A percentile compares a stretch with the other conserved stretches of the same genome.
phyloP scores from a whole-genome alignment of 1,140 invertebrate genomes.

The Drosophila saltans region DNA sequence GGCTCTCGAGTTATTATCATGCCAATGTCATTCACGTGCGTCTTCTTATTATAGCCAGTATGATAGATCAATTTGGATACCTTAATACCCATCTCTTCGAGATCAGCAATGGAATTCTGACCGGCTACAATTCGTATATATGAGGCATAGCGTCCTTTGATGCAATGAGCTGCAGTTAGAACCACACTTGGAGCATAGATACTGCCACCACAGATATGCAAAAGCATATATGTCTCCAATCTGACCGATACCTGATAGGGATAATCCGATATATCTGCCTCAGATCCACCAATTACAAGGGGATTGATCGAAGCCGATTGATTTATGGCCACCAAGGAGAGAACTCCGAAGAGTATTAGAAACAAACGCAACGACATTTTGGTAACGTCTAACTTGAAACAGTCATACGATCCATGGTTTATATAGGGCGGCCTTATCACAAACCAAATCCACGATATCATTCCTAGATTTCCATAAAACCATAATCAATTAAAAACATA shows the following conservation, averaged over 20 bases:
- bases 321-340: constrained; percentile 26
- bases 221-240: constrained; percentile 67
- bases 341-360: constrained; percentile 42
- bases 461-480: constrained; percentile 49
- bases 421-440: constrained; percentile 32
- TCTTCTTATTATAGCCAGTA: constrained; percentile 62
- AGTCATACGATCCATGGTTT: constrained; percentile 20
- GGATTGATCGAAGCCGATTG: constrained; percentile 47
- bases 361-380: constrained; percentile 48
- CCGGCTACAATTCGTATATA: constrained; percentile 65
- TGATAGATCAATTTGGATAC: constrained; percentile 66
- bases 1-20: constrained; percentile 66
- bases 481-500: constrained; percentile 40
- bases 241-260: constrained; percentile 71
- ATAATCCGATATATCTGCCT: constrained; percentile 56
- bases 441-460: constrained; percentile 47
- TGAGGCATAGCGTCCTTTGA: constrained; percentile 72
- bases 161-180: constrained; percentile 86
- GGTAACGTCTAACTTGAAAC: neutral
- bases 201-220: constrained; percentile 67
- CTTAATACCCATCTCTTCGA: constrained; percentile 63
- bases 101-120: constrained; percentile 64
- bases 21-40: constrained; percentile 77
- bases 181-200: constrained; percentile 85
- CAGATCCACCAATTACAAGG: constrained; percentile 58